phyloP scores from a whole-genome alignment of 2,113 vertebrate species.

The Pachypanchax playfairii region DNA sequence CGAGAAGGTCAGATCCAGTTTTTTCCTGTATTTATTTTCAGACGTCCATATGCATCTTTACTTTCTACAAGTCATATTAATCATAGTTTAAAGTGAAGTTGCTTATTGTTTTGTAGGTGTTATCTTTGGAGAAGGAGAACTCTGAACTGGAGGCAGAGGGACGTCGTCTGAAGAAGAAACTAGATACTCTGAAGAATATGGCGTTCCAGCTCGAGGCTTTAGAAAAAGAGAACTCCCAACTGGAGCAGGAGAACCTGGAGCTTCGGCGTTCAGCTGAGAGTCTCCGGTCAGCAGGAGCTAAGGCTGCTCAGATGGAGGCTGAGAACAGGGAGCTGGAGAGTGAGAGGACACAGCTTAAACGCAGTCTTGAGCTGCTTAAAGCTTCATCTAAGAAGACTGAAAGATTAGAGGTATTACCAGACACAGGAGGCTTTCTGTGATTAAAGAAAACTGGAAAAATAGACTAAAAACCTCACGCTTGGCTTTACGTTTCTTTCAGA shows the following conservation, averaged over 20 bases:
- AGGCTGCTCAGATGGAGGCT: slow-evolving; percentile 88
- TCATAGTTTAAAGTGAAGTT: too few relatives aligned
- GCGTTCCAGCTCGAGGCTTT: slow-evolving; percentile 90
- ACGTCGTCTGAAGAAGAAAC: slow-evolving; percentile 90
- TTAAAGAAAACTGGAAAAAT: background rate
- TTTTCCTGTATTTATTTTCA: too few relatives aligned
- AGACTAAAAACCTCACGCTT: too few relatives aligned
- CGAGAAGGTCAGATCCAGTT: slow-evolving; percentile 80
- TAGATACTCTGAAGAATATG: slow-evolving; percentile 89
- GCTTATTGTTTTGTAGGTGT: slow-evolving; percentile 66
- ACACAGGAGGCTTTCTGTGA: background rate
- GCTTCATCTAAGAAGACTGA: slow-evolving; percentile 94
- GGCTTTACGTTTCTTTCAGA: too few relatives aligned
- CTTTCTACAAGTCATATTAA: too few relatives aligned
- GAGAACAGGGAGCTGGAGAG: slow-evolving; percentile 95
- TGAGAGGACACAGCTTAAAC: slow-evolving; percentile 91
- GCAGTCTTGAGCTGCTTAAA: slow-evolving; percentile 91
- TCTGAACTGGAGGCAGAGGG: slow-evolving; percentile 89
- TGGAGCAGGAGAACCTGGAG: slow-evolving; percentile 94
- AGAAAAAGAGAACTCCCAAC: slow-evolving; percentile 93
- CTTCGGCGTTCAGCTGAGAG: slow-evolving; percentile 88
- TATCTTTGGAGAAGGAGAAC: slow-evolving; percentile 92
- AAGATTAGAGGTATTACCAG: slow-evolving; percentile 83
- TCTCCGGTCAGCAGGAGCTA: slow-evolving; percentile 86
- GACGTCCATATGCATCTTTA: background rate